A percentile compares a stretch with the other conserved stretches of the same genome.
Conservation (phyloP, 2,888 invertebrate genomes). For the Drosophila pseudotakahashii region DNA sequence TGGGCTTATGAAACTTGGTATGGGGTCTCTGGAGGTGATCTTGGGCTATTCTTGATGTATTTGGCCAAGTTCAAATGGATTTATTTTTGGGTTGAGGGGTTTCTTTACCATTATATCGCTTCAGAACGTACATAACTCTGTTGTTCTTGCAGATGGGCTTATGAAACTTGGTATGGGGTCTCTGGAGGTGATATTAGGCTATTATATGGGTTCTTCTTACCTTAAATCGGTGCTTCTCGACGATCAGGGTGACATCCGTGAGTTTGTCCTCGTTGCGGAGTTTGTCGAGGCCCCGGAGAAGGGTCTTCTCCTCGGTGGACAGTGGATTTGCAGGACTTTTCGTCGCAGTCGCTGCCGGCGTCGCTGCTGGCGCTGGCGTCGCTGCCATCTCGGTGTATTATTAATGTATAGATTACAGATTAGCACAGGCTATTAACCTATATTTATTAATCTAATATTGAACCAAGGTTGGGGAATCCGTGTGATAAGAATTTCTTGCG, state of each 20-base stretch:
- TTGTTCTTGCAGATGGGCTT: background rate
- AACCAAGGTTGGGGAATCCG: constrained; percentile 47
- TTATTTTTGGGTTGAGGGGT: too few species aligned
- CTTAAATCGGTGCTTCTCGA: constrained; percentile 87
- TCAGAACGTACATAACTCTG: too few species aligned
- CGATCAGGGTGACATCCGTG: constrained; percentile 88
- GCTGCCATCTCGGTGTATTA: constrained; percentile 21
- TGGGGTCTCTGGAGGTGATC: too few species aligned
- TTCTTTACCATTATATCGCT: too few species aligned
- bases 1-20: background rate
- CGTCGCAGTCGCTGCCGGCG: constrained; percentile 20
- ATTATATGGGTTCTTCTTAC: too few species aligned
- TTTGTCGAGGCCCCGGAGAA: constrained; percentile 86
- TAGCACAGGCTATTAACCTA: background rate
- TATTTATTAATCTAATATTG: background rate
- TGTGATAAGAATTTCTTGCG: constrained; percentile 8
- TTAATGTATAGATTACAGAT: background rate
- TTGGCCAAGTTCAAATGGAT: too few species aligned
- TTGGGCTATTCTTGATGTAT: too few species aligned
- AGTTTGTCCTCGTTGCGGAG: constrained; percentile 87
- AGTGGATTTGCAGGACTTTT: constrained; percentile 3
- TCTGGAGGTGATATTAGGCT: too few species aligned
- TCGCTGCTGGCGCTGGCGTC: constrained; percentile 19
- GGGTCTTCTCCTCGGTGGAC: constrained; percentile 44
- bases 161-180: background rate